phyloP scores from a whole-genome alignment of 1,140 invertebrate genomes.

The Macrosteles quadrilineatus region DNA sequence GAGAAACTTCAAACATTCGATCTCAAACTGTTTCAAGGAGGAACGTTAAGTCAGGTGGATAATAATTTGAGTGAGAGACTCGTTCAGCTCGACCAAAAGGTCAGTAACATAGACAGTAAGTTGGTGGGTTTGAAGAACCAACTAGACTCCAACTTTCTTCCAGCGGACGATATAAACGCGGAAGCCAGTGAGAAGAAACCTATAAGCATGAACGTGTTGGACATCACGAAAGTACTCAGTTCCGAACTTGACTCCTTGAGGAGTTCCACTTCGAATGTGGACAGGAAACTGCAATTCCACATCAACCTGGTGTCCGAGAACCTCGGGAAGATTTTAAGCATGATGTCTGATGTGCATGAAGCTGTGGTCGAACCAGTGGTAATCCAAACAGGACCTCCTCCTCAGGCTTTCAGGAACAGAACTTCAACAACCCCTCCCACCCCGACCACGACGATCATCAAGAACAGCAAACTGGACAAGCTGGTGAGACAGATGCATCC shows the following conservation, averaged over 20 bases:
- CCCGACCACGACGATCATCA: conserved; percentile 53
- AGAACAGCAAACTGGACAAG: conserved; percentile 73
- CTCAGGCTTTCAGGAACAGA: conserved; percentile 48
- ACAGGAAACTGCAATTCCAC: conserved; percentile 80
- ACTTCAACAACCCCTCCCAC: conserved; percentile 14
- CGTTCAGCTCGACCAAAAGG: conserved; percentile 73
- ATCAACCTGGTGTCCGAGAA: conserved; percentile 81
- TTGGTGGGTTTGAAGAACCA: conserved; percentile 75
- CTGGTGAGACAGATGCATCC: conserved; percentile 77
- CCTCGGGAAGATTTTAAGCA: conserved; percentile 69
- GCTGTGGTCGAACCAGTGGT: conserved; percentile 65
- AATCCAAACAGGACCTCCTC: conserved; percentile 25
- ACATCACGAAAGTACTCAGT: conserved; percentile 76
- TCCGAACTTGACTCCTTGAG: conserved; percentile 72
- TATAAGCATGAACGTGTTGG: conserved; percentile 69
- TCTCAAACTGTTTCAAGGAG: conserved; percentile 65
- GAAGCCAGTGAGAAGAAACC: conserved; percentile 84
- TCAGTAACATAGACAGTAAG: conserved; percentile 77
- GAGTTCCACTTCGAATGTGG: conserved; percentile 73
- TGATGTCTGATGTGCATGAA: conserved; percentile 78
- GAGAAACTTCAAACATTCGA: conserved; percentile 71
- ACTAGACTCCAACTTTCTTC: conserved; percentile 76
- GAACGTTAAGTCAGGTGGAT: conserved; percentile 45
- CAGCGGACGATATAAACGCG: conserved; percentile 76
- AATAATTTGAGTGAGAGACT: conserved; percentile 62